phyloP scores from a whole-genome alignment of 2,113 vertebrate species.

The Lathamus discolor region DNA sequence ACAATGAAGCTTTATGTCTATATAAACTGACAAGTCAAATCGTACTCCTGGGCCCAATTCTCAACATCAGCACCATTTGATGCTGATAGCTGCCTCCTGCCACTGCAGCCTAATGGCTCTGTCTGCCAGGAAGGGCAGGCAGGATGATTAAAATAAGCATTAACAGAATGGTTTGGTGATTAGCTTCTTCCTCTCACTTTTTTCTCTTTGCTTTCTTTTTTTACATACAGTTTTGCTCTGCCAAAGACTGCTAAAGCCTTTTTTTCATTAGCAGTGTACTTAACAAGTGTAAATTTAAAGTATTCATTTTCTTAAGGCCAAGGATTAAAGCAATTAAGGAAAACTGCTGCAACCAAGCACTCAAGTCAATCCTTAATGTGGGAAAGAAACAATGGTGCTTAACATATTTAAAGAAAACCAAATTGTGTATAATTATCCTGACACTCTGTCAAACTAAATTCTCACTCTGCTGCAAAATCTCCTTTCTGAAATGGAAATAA shows the following conservation, averaged over 20 bases:
- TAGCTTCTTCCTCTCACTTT: constrained; percentile 47
- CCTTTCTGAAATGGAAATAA: background rate
- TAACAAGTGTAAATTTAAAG: constrained; percentile 69
- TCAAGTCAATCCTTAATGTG: constrained; percentile 17
- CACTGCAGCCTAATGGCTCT: constrained; percentile 60
- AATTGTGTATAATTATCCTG: constrained; percentile 36
- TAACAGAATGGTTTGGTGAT: constrained; percentile 73
- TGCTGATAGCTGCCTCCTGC: constrained; percentile 51
- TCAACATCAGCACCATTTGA: constrained; percentile 69
- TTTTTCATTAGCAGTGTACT: constrained; percentile 63
- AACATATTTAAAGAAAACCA: constrained; percentile 42
- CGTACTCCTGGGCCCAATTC: constrained; percentile 74
- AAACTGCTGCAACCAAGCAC: constrained; percentile 23
- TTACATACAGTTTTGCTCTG: constrained; percentile 28
- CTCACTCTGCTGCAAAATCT: background rate
- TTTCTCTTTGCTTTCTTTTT: background rate
- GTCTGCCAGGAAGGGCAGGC: constrained; percentile 67
- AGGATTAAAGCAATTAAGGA: constrained; percentile 52
- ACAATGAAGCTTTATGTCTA: constrained; percentile 74
- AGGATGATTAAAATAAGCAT: constrained; percentile 75
- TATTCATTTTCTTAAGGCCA: constrained; percentile 57
- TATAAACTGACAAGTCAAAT: constrained; percentile 84
- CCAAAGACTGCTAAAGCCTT: constrained; percentile 56
- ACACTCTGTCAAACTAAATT: background rate
- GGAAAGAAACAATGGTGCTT: constrained; percentile 43